phyloP scores from a whole-genome alignment of 2,797 vertebrate genomes.

The Orientallactaga sibirica region DNA sequence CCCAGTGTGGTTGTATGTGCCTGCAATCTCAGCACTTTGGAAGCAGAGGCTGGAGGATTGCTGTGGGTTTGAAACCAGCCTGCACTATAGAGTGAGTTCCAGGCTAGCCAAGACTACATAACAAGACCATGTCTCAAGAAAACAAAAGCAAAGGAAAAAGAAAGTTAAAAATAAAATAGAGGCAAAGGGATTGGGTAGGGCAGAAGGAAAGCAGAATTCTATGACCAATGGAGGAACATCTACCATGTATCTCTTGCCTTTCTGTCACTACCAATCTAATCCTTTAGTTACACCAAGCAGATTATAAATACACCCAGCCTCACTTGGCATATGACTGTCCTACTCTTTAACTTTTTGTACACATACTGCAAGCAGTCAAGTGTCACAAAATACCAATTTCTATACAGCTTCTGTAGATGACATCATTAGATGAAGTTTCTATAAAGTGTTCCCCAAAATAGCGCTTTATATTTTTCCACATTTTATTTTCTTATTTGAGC shows the following conservation, averaged over 20 bases:
- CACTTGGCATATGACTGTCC: neutral
- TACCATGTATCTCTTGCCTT: neutral
- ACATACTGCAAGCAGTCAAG: neutral
- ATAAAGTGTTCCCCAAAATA: neutral
- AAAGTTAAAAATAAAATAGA: no score
- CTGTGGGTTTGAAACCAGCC: neutral
- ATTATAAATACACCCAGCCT: neutral
- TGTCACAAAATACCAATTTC: neutral
- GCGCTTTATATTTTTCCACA: neutral
- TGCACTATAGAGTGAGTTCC: neutral
- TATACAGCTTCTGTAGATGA: neutral
- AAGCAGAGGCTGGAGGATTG: neutral
- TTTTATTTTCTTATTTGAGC: neutral
- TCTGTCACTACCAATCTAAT: neutral
- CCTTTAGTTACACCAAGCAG: neutral
- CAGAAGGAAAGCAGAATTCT: neutral
- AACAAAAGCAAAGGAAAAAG: neutral
- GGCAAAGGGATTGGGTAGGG: no score
- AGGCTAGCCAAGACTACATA: neutral
- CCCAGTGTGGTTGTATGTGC: neutral
- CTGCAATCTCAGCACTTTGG: neutral
- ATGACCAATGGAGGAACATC: neutral
- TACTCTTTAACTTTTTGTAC: neutral
- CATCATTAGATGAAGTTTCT: neutral
- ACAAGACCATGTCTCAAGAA: neutral